Evolutionary conservation across 2,888 invertebrate species (phyloP), one percentile per base, ranked within the genome.

Genomic region (Tridacna gigas): DNA sequence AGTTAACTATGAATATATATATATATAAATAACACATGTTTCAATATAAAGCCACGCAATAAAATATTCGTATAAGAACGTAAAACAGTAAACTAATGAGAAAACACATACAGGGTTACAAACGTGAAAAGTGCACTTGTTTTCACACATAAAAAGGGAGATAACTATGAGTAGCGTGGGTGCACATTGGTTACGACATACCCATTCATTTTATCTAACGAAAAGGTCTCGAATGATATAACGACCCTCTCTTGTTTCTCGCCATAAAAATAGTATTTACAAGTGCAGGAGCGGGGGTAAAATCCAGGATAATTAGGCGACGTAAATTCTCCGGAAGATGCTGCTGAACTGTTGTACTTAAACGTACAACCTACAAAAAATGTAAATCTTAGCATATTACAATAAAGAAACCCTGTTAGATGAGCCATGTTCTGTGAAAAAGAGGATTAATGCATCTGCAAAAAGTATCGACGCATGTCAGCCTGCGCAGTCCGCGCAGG

Each of bases 231-330:
- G 76, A 88, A 83, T 13, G 77, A 73, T n/a, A 88, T 83, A 48
- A 66, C 74, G 37, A 88, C 86, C 25, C 26, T 69, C 71, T 88
- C 71, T 74, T 51, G 63, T 67, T 1, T 22, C 26, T 25, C 51
- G n/a, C 87, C 89, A 51, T 83, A 67, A 80, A 89, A 89, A 56
- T 71, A 56, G 79, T 89, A 89, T 65, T 80, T 65, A 74, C 89
- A 89, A 66, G 77, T 28, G 94, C 97, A 96, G 92, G 96, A 96
- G 81, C 96, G 95, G 7, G 97, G 96, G 95, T 97, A 97, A 79
- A 96, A 96, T 86, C 96, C 96, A 5, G 97, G 97, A 95, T 96
- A 97, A 95, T 97, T 97, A 22, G 97, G 97, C 91, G 97, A 97
- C 93, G 96, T 97, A 96, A 98, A 98, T 67, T 96, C 96, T 88